phyloP scores from a whole-genome alignment of 2,888 invertebrate genomes.

The Pachycephus smyrnensis region DNA sequence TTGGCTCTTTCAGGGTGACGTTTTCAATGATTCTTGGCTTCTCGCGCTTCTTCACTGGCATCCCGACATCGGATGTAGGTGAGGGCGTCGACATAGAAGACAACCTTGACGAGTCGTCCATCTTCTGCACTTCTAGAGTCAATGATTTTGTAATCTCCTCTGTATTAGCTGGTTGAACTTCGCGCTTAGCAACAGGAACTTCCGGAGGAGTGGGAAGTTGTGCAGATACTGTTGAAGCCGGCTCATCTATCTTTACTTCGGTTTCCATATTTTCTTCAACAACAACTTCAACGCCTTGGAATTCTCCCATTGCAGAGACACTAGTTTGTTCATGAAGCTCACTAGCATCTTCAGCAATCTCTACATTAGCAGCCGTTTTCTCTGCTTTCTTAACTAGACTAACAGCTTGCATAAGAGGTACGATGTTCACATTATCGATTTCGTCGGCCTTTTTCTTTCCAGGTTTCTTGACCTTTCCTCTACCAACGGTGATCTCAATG shows the following conservation, averaged over 20 bases:
- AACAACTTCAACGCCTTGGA: constrained; percentile 45
- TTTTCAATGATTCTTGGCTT: constrained; percentile 64
- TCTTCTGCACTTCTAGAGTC: constrained; percentile 41
- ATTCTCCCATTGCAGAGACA: constrained; percentile 38
- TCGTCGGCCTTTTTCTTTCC: constrained; percentile 33
- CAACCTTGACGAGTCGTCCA: constrained; percentile 43
- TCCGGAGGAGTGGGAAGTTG: constrained; percentile 9
- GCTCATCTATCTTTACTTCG: constrained; percentile 31
- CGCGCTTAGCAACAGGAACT: not conserved
- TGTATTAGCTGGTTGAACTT: constrained; percentile 18
- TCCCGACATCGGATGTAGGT: constrained; percentile 40
- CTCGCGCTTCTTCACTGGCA: constrained; percentile 63
- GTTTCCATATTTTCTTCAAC: constrained; percentile 41
- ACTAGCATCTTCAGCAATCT: constrained; percentile 19
- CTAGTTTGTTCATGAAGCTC: constrained; percentile 24
- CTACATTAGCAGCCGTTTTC: constrained; percentile 6
- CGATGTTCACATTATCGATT: constrained; percentile 20
- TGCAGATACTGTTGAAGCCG: constrained; percentile 17
- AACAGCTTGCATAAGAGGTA: constrained; percentile 9
- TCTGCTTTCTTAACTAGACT: constrained; percentile 4
- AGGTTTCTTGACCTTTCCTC: constrained; percentile 35
- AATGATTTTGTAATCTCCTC: constrained; percentile 37
- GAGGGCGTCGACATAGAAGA: constrained; percentile 39
- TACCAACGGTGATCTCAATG: constrained; percentile 25
- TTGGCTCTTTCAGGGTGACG: constrained; percentile 59